Percentiles rank a stretch among this genome's conserved stretches.
phyloP scores from a whole-genome alignment of 2,797 vertebrate genomes.

The Protosalanx chinensis region DNA sequence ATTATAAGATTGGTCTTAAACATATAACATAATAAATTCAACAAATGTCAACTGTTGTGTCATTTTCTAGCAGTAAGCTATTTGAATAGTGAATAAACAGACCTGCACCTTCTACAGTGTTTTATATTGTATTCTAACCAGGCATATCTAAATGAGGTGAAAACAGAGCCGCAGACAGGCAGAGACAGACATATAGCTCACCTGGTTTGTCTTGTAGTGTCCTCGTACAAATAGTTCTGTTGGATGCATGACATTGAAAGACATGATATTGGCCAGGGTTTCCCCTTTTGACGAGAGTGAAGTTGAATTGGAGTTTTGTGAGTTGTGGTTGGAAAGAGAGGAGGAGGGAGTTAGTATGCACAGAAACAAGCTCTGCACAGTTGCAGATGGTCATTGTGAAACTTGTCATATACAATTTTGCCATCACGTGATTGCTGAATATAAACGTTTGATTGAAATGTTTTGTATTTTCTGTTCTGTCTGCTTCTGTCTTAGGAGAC shows the following conservation, averaged over 20 bases:
- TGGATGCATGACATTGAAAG: constrained; percentile 25
- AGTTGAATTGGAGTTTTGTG: constrained; percentile 27
- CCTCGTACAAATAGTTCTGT: constrained; percentile 41
- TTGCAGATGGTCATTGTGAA: not conserved
- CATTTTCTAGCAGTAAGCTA: not conserved
- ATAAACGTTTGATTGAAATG: not conserved
- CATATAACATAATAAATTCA: not conserved
- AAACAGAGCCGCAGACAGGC: no score
- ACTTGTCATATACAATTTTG: not conserved
- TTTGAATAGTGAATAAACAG: no score
- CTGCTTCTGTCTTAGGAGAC: no score
- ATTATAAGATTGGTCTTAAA: not conserved
- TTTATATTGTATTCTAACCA: no score
- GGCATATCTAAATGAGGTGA: no score
- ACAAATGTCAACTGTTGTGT: not conserved
- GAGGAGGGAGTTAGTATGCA: constrained; percentile 27
- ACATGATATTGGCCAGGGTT: constrained; percentile 51
- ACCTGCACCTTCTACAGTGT: no score
- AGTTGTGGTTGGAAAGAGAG: constrained; percentile 45
- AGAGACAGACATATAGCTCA: constrained; percentile 34
- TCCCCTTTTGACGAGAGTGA: constrained; percentile 53
- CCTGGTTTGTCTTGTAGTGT: constrained; percentile 44
- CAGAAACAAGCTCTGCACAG: constrained; percentile 24
- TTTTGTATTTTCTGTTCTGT: not conserved
- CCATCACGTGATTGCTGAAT: not conserved